Percentiles rank a stretch among this genome's conserved stretches.
phyloP scores from a whole-genome alignment of 2,797 vertebrate species.

The Bucorvus abyssinicus region DNA sequence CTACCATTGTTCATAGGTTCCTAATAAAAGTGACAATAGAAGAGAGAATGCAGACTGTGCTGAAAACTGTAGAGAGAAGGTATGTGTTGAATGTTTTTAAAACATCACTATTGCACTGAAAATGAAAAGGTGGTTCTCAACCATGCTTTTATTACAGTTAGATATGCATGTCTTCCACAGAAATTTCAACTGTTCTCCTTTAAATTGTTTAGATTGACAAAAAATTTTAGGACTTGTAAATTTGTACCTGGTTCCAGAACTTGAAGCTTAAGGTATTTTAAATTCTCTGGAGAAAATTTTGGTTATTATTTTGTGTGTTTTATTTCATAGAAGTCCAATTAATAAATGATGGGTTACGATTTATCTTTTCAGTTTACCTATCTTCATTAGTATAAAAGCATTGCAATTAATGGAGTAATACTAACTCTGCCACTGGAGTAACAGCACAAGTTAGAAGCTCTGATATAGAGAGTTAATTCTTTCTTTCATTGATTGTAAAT shows the following conservation, averaged over 20 bases:
- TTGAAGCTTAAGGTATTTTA: background rate
- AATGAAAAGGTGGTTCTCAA: background rate
- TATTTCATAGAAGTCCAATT: background rate
- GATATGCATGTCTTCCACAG: background rate
- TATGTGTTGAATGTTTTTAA: constrained; percentile 25
- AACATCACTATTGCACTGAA: background rate
- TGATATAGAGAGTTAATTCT: background rate
- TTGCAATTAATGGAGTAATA: background rate
- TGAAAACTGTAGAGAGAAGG: constrained; percentile 95
- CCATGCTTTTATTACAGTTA: background rate
- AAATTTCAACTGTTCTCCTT: background rate
- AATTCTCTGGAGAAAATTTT: background rate
- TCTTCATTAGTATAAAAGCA: background rate
- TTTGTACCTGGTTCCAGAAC: background rate
- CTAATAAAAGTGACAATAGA: constrained; percentile 98
- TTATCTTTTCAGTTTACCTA: background rate
- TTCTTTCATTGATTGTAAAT: background rate
- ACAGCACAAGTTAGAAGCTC: background rate
- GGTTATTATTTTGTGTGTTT: background rate
- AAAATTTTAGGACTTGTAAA: background rate
- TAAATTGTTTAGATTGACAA: background rate
- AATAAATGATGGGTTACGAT: background rate
- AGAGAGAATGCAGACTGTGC: constrained; percentile 96
- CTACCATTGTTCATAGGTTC: constrained; percentile 96
- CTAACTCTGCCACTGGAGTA: background rate